phyloP scores from a whole-genome alignment of 2,888 invertebrate species.

The Molorchus minor region DNA sequence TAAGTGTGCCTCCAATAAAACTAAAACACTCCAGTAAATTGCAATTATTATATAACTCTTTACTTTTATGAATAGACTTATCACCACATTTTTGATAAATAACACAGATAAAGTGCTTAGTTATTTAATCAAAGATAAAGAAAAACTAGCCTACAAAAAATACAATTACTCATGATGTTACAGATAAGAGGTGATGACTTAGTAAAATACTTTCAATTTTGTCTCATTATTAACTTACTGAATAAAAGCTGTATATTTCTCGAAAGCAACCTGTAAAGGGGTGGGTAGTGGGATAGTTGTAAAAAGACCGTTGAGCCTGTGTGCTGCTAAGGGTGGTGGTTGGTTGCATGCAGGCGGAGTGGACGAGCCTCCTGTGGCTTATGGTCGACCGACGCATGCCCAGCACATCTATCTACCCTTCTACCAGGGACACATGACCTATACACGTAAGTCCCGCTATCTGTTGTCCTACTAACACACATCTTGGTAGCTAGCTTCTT shows the following conservation, averaged over 20 bases:
- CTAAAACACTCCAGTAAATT: too few relatives aligned
- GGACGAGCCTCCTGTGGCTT: constrained; percentile 62
- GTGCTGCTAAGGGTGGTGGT: constrained; percentile 54
- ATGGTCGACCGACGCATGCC: constrained; percentile 78
- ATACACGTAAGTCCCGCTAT: constrained; percentile 75
- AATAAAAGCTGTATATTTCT: background rate
- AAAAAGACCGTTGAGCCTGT: constrained; percentile 38
- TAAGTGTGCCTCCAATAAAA: too few relatives aligned
- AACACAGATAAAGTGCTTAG: too few relatives aligned
- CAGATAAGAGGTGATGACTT: too few relatives aligned
- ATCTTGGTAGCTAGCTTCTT: constrained; percentile 31
- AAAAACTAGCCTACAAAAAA: too few relatives aligned
- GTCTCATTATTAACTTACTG: background rate
- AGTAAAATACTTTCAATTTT: too few relatives aligned
- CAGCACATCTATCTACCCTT: constrained; percentile 85
- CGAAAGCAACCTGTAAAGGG: background rate
- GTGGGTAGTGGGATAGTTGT: constrained; percentile 19
- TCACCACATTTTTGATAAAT: too few relatives aligned
- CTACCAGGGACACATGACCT: constrained; percentile 83
- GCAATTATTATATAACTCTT: too few relatives aligned
- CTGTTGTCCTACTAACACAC: constrained; percentile 18
- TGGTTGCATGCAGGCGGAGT: constrained; percentile 61
- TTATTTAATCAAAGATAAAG: too few relatives aligned
- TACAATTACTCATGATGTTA: too few relatives aligned
- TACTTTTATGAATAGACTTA: too few relatives aligned